A percentile compares a stretch with the other conserved stretches of the same genome.
Evolutionary conservation across 2,888 invertebrate genomes (phyloP).

Genomic region (Clivina fossor): DNA sequence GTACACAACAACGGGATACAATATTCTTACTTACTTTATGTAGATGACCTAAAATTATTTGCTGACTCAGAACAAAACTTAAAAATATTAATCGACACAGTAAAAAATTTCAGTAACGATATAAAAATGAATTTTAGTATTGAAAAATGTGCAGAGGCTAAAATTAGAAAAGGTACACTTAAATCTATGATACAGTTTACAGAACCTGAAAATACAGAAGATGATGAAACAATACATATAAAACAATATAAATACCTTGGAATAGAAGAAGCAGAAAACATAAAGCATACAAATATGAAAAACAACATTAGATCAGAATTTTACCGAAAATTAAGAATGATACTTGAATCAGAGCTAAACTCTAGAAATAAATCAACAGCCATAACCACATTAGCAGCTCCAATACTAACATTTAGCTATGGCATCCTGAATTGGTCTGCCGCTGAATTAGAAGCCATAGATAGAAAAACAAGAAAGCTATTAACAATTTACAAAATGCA

Average conservation of each 20-base stretch:
- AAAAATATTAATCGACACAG: not conserved
- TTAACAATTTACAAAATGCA: conserved; percentile 22
- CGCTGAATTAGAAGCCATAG: conserved; percentile 27
- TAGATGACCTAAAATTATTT: conserved; percentile 38
- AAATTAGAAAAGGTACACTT: not conserved
- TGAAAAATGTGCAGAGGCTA: conserved; percentile 12
- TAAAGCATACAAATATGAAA: conserved; percentile 11
- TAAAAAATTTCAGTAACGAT: conserved; percentile 15
- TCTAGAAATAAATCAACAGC: conserved; percentile 26
- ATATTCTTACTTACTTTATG: conserved; percentile 36
- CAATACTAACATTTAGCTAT: conserved; percentile 26
- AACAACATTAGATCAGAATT: conserved; percentile 22
- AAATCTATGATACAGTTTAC: conserved; percentile 7
- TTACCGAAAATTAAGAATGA: conserved; percentile 13
- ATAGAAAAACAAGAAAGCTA: conserved; percentile 25
- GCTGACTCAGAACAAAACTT: not conserved
- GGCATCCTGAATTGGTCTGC: conserved; percentile 29
- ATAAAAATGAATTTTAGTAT: conserved; percentile 15
- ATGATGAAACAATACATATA: too few relatives aligned
- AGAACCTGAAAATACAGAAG: too few relatives aligned
- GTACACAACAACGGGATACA: conserved; percentile 12
- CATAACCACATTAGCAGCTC: conserved; percentile 32
- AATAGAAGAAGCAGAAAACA: conserved; percentile 17
- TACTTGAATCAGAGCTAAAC: conserved; percentile 27
- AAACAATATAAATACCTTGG: conserved; percentile 33